Evolutionary conservation across 2,113 vertebrate genomes (phyloP).

Genomic region (Erythrocercus mccallii): DNA sequence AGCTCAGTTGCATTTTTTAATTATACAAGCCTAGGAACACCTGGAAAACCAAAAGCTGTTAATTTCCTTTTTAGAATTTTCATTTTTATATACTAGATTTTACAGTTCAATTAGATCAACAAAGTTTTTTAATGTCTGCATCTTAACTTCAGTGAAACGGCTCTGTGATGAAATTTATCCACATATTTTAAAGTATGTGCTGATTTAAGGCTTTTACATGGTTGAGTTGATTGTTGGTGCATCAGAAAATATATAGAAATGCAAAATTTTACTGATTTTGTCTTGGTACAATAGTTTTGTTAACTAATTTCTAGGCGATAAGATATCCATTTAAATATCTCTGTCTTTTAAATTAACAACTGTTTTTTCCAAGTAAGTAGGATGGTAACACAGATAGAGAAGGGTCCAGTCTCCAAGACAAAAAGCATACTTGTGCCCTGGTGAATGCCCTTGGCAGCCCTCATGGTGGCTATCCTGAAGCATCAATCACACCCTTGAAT

Average conservation of each 20-base stretch:
- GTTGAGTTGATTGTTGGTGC: background rate
- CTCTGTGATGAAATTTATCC: background rate
- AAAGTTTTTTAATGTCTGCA: background rate
- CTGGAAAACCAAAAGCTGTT: background rate
- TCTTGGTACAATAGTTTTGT: background rate
- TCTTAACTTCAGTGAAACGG: background rate
- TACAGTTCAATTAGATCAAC: background rate
- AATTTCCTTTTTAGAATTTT: background rate
- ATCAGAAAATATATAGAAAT: background rate
- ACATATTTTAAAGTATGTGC: background rate
- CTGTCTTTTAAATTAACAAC: background rate
- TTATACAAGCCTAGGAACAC: background rate
- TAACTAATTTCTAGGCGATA: background rate
- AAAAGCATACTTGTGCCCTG: background rate
- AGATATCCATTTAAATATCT: background rate
- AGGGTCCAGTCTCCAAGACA: background rate
- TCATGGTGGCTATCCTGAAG: background rate
- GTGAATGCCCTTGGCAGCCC: background rate
- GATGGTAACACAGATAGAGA: background rate
- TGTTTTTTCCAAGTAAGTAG: background rate
- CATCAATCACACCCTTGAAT: background rate
- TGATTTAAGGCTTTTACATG: background rate
- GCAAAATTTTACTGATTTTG: background rate
- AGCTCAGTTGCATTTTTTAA: background rate
- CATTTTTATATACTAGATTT: background rate